phyloP scores from a whole-genome alignment of 2,797 vertebrate species.

The Micromesistius poutassou region DNA sequence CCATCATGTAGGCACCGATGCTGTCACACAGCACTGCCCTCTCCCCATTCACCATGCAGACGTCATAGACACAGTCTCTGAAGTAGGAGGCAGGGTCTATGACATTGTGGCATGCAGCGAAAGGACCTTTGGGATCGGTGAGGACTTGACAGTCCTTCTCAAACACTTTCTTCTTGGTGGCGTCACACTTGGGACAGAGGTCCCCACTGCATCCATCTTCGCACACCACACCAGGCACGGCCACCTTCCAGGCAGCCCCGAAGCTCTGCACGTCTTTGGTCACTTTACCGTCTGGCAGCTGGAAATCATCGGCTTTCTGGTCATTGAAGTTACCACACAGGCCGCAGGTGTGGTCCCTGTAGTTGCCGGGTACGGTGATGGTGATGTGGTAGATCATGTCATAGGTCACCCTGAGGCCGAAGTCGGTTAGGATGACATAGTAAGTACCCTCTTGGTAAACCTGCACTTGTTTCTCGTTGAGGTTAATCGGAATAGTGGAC shows the following conservation, averaged over 20 bases:
- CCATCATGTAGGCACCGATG: slow-evolving; percentile 51
- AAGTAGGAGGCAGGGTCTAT: slow-evolving; percentile 48
- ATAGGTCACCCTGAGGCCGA: slow-evolving; percentile 57
- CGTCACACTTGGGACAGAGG: slow-evolving; percentile 43
- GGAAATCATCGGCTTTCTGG: slow-evolving; percentile 31
- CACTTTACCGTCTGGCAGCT: slow-evolving; percentile 59
- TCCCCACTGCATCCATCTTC: slow-evolving; percentile 37
- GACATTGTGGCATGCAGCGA: slow-evolving; percentile 30
- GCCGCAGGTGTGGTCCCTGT: slow-evolving; percentile 50
- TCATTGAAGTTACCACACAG: slow-evolving; percentile 60
- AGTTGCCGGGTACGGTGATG: slow-evolving; percentile 53
- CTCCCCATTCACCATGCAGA: slow-evolving; percentile 34
- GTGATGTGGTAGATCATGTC: slow-evolving; percentile 45
- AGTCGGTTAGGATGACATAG: slow-evolving; percentile 39
- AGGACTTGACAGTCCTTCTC: slow-evolving; percentile 49
- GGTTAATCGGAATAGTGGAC: slow-evolving; percentile 43
- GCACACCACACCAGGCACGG: slow-evolving; percentile 21
- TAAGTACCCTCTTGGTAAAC: slow-evolving; percentile 45
- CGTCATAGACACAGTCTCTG: slow-evolving; percentile 57
- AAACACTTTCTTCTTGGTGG: slow-evolving; percentile 22
- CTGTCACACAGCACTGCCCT: slow-evolving; percentile 42
- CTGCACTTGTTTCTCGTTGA: slow-evolving; percentile 37
- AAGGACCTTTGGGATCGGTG: slow-evolving; percentile 33
- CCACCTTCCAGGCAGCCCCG: slow-evolving; percentile 42
- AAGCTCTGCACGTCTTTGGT: slow-evolving; percentile 52